phyloP scores from a whole-genome alignment of 2,113 vertebrate species.

The Halcyon senegalensis region DNA sequence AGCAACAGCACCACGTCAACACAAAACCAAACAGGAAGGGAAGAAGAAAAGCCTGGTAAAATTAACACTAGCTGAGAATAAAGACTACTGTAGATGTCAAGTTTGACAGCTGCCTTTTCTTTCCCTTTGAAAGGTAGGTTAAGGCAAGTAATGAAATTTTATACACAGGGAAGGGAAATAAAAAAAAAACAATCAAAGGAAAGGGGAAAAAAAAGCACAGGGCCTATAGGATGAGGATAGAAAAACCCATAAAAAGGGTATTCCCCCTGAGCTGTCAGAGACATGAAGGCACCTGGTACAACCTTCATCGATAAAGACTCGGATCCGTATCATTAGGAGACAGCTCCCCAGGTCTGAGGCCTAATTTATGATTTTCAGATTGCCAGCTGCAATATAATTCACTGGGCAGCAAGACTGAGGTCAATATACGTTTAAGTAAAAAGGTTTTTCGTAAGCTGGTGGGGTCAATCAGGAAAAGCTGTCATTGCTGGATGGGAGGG shows the following conservation, averaged over 20 bases:
- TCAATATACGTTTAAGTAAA: constrained; percentile 83
- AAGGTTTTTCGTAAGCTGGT: constrained; percentile 71
- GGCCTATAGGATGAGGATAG: neutral
- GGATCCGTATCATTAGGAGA: constrained; percentile 42
- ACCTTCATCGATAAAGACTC: neutral
- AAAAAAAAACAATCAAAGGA: constrained; percentile 5
- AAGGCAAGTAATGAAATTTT: neutral
- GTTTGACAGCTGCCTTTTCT: neutral
- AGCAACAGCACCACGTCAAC: neutral
- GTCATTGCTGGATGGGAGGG: constrained; percentile 3
- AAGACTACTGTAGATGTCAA: neutral
- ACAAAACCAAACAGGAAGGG: neutral
- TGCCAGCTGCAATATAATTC: constrained; percentile 73
- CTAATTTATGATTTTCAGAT: constrained; percentile 72
- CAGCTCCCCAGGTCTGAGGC: constrained; percentile 36
- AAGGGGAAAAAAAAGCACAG: neutral
- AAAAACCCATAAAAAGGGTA: neutral
- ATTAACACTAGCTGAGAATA: neutral
- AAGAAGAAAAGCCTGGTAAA: neutral
- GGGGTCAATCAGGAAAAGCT: constrained; percentile 71
- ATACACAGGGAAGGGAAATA: neutral
- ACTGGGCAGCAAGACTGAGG: constrained; percentile 65
- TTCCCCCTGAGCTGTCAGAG: neutral
- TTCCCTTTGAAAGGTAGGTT: neutral
- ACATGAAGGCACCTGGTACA: constrained; percentile 13